These are phyloP conservation scores for Nymphalis io DNA, from an alignment of 1,140 invertebrate species.

Conservation along the genomic window DNA sequence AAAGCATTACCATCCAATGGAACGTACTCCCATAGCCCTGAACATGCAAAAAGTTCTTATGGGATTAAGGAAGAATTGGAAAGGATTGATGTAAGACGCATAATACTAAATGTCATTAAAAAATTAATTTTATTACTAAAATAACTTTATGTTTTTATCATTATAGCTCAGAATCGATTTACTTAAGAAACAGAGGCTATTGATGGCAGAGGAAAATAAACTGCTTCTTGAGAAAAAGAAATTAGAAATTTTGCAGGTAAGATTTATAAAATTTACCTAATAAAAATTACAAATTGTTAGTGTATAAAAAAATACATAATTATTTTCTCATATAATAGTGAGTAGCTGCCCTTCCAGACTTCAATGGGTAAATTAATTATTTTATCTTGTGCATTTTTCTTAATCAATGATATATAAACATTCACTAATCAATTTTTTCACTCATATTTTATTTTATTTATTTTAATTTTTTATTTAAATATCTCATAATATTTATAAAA, in stretches of 20 bases:
- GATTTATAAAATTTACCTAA: neutral
- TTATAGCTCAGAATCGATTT: conserved; percentile 42
- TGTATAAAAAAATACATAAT: too few relatives aligned
- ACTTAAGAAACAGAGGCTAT: conserved; percentile 37
- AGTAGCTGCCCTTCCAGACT: too few relatives aligned
- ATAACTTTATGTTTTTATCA: neutral
- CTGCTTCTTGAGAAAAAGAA: conserved; percentile 42
- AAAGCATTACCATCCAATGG: neutral
- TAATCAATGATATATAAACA: too few relatives aligned
- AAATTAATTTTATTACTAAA: neutral
- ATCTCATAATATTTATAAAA: too few relatives aligned
- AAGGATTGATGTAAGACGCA: conserved; percentile 6
- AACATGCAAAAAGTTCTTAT: neutral
- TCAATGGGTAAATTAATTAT: too few relatives aligned
- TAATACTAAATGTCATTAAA: neutral
- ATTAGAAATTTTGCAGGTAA: conserved; percentile 39
- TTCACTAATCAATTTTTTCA: too few relatives aligned
- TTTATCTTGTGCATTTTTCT: too few relatives aligned
- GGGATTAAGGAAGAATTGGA: neutral
- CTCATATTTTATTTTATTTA: too few relatives aligned
- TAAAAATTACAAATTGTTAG: too few relatives aligned
- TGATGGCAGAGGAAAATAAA: conserved; percentile 42
- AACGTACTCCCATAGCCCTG: neutral
- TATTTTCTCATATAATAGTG: too few relatives aligned
- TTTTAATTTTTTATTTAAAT: too few relatives aligned